A percentile compares a stretch with the other conserved stretches of the same genome.
These are phyloP conservation scores for Melieria picta DNA, from an alignment of 2,888 invertebrate species.

Conservation along the genomic window DNA sequence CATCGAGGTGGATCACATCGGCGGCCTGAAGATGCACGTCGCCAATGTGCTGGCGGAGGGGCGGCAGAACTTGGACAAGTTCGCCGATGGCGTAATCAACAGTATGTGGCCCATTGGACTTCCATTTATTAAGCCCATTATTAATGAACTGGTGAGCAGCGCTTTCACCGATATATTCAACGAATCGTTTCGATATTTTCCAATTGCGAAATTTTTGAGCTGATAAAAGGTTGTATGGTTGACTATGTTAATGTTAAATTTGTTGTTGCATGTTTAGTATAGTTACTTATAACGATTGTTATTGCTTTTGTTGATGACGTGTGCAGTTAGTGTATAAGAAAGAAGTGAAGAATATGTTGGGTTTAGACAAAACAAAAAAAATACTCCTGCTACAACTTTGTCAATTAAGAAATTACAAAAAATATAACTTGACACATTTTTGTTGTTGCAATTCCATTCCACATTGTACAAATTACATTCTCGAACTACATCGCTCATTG, in stretches of 20 bases:
- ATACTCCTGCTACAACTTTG: no score
- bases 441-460: no score
- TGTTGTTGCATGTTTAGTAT: slow-evolving; percentile 11
- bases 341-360: no score
- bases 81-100: slow-evolving; percentile 82
- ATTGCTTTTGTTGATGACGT: slow-evolving; percentile 1
- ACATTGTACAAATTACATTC: no score
- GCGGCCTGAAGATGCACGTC: slow-evolving; percentile 81
- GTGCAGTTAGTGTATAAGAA: no score
- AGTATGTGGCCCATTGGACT: slow-evolving; percentile 84
- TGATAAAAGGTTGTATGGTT: slow-evolving; percentile 13
- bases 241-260: slow-evolving; percentile 7
- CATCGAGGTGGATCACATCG: slow-evolving; percentile 79
- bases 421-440: no score
- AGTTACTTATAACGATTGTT: background rate
- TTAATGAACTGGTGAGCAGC: slow-evolving; percentile 84
- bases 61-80: slow-evolving; percentile 71
- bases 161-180: slow-evolving; percentile 87
- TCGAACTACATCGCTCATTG: no score
- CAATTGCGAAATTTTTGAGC: slow-evolving; percentile 73
- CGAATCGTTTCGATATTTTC: slow-evolving; percentile 78
- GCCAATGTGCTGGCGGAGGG: slow-evolving; percentile 74
- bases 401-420: no score
- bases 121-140: slow-evolving; percentile 77
- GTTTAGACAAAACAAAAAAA: no score